Evolutionary conservation across 2,888 invertebrate genomes (phyloP).

Genomic region (Pandemis cinnamomeana): DNA sequence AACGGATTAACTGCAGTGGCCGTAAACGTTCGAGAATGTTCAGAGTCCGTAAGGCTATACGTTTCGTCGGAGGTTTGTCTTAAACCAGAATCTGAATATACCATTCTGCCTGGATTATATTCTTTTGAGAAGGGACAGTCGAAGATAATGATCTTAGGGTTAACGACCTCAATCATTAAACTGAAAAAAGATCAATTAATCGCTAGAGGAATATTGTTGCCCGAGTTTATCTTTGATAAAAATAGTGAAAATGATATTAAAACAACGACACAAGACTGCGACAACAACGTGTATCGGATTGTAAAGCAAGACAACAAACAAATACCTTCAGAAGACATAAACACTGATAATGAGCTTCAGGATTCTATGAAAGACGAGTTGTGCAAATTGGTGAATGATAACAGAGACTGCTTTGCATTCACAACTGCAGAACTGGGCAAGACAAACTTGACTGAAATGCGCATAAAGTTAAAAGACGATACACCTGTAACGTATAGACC

Average conservation of each 20-base stretch:
- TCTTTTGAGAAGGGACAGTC: constrained; percentile 2
- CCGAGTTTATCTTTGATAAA: not conserved
- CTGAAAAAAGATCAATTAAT: not conserved
- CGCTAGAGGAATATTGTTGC: constrained; percentile 12
- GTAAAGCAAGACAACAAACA: not conserved
- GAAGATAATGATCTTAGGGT: constrained; percentile 4
- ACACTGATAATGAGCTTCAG: constrained; percentile 4
- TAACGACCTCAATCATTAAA: not conserved
- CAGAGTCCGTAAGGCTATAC: not conserved
- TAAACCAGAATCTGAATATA: constrained; percentile 2
- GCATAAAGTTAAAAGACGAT: constrained; percentile 11
- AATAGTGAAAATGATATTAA: not conserved
- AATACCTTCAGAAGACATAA: not conserved
- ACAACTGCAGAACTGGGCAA: constrained; percentile 31
- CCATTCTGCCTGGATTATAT: constrained; percentile 3
- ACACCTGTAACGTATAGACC: too few relatives aligned
- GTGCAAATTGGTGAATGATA: constrained; percentile 15
- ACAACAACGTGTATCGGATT: not conserved
- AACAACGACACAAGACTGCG: not conserved
- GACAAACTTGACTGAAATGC: constrained; percentile 36
- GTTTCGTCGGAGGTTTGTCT: constrained; percentile 1
- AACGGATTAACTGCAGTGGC: not conserved
- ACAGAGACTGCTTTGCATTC: constrained; percentile 40
- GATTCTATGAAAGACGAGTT: constrained; percentile 7
- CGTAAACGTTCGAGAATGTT: not conserved